Evolutionary conservation across 2,888 invertebrate species (phyloP).

Genomic region (Fragum whitleyi): DNA sequence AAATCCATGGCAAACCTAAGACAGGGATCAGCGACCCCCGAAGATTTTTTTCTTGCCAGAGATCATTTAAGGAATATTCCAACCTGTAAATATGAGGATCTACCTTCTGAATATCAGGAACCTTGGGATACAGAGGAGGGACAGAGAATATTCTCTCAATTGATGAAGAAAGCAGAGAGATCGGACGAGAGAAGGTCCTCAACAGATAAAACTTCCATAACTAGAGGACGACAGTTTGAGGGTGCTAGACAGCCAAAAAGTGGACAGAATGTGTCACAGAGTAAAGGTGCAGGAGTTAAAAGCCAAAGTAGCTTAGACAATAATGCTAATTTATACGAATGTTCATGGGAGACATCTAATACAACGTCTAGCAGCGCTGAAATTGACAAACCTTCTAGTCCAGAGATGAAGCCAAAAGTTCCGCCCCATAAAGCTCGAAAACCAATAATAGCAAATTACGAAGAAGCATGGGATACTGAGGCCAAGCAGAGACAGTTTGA

Average conservation of each 20-base stretch:
- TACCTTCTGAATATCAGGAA: slow-evolving; percentile 70
- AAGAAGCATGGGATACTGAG: slow-evolving; percentile 80
- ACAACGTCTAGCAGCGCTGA: neutral
- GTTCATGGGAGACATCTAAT: slow-evolving; percentile 6
- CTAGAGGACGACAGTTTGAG: neutral
- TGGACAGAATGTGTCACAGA: too few species aligned
- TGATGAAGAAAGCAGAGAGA: slow-evolving; percentile 65
- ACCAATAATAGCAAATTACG: slow-evolving; percentile 66
- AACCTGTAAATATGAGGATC: slow-evolving; percentile 23
- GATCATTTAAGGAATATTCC: neutral
- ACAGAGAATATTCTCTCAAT: slow-evolving; percentile 63
- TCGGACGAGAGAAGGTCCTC: slow-evolving; percentile 51
- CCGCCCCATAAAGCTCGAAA: slow-evolving; percentile 3
- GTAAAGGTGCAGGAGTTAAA: neutral
- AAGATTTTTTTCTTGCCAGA: slow-evolving; percentile 10
- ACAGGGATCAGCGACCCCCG: slow-evolving; percentile 20
- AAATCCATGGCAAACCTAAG: neutral
- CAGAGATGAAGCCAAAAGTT: neutral
- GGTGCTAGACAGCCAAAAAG: neutral
- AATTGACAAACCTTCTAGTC: neutral
- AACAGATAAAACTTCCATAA: slow-evolving; percentile 26
- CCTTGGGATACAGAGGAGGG: slow-evolving; percentile 76
- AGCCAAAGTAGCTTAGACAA: neutral
- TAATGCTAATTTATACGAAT: slow-evolving; percentile 18
- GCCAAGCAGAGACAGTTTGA: slow-evolving; percentile 79